phyloP scores from a whole-genome alignment of 2,797 vertebrate genomes.

The Argyrosomus regius region DNA sequence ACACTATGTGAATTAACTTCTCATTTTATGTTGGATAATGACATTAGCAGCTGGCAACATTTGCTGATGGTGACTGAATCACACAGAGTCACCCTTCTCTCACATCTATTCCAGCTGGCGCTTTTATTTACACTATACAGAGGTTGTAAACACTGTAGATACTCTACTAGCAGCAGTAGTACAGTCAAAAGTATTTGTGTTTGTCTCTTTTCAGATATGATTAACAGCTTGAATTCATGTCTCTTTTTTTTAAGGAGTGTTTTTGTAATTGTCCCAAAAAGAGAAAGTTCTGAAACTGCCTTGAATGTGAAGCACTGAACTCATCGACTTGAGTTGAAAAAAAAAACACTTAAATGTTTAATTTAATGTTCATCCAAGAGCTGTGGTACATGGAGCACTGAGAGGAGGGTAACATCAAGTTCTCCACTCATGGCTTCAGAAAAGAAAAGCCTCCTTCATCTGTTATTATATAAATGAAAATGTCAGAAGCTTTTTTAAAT shows the following conservation, averaged over 20 bases:
- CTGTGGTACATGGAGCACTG: constrained; percentile 7
- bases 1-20: constrained; percentile 32
- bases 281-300: constrained; percentile 27
- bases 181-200: background rate
- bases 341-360: constrained; percentile 41
- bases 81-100: background rate
- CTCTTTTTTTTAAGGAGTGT: background rate
- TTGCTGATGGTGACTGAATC: background rate
- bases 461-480: constrained; percentile 46
- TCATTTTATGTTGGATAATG: constrained; percentile 38
- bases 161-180: background rate
- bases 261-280: constrained; percentile 22
- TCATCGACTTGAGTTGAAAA: background rate
- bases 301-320: constrained; percentile 40
- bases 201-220: background rate
- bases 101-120: background rate
- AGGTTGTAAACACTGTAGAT: background rate
- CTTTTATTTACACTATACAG: background rate
- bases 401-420: constrained; percentile 28
- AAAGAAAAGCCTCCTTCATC: constrained; percentile 43
- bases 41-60: constrained; percentile 26
- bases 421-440: constrained; percentile 38
- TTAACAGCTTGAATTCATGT: constrained; percentile 2
- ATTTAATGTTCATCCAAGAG: constrained; percentile 52
- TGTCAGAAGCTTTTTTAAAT: constrained; percentile 54